Evolutionary conservation across 2,797 vertebrate species (phyloP).

Genomic region (Lacerta agilis): DNA sequence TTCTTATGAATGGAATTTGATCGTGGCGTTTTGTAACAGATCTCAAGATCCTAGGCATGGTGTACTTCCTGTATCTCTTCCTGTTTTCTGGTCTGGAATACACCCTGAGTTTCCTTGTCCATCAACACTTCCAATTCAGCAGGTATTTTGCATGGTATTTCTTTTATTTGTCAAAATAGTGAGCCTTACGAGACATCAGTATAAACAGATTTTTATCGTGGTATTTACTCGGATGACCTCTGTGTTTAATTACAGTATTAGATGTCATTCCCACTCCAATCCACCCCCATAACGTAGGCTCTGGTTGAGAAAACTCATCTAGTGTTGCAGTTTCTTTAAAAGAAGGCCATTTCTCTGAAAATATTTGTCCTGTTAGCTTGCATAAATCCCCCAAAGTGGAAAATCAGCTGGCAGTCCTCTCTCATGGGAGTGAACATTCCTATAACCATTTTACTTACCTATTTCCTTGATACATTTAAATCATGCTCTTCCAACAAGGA

Average conservation of each 20-base stretch:
- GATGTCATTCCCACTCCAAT: background rate
- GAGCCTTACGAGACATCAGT: background rate
- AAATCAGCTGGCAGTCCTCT: slow-evolving; percentile 36
- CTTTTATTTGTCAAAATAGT: background rate
- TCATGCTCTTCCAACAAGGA: background rate
- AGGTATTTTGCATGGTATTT: slow-evolving; percentile 77
- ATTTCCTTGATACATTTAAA: background rate
- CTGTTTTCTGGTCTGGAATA: slow-evolving; percentile 97
- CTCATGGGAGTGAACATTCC: slow-evolving; percentile 30
- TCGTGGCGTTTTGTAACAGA: slow-evolving; percentile 53
- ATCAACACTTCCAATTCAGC: slow-evolving; percentile 95
- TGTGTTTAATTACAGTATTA: background rate
- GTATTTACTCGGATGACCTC: background rate
- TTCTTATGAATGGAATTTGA: background rate
- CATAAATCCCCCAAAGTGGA: slow-evolving; percentile 47
- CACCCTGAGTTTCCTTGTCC: slow-evolving; percentile 92
- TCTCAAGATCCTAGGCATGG: slow-evolving; percentile 87
- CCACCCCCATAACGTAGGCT: background rate
- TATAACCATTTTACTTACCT: background rate
- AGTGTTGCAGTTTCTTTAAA: slow-evolving; percentile 3
- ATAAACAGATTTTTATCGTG: background rate
- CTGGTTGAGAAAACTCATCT: slow-evolving; percentile 20
- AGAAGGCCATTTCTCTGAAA: slow-evolving; percentile 44
- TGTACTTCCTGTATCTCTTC: slow-evolving; percentile 95
- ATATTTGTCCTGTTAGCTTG: slow-evolving; percentile 53